phyloP scores from a whole-genome alignment of 2,888 invertebrate genomes.

The Lithosia quadra region DNA sequence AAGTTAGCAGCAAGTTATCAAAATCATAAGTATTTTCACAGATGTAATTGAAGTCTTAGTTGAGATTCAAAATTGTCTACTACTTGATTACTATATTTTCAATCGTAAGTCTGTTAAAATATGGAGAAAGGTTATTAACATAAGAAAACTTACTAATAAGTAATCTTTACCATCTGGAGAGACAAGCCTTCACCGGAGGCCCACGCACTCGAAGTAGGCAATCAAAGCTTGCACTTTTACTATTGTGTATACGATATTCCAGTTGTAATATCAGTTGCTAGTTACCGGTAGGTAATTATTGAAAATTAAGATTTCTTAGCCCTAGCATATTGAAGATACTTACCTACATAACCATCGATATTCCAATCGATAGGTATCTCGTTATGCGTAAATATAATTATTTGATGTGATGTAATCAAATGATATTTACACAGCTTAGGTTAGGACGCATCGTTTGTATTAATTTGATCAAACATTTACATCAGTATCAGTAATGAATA shows the following conservation, averaged over 20 bases:
- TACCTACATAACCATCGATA: not conserved
- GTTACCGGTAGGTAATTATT: not conserved
- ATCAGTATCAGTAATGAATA: not conserved
- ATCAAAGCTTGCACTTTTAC: too few relatives aligned
- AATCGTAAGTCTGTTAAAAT: not conserved
- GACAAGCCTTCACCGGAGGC: too few relatives aligned
- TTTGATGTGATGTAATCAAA: constrained; percentile 2
- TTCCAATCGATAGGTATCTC: not conserved
- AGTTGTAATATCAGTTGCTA: too few relatives aligned
- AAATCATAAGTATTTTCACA: not conserved
- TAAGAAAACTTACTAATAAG: not conserved
- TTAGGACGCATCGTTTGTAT: too few relatives aligned
- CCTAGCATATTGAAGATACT: not conserved
- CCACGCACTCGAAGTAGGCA: too few relatives aligned
- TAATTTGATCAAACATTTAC: constrained; percentile 7
- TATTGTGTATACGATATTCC: too few relatives aligned
- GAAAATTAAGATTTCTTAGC: too few relatives aligned
- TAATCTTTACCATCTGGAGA: not conserved
- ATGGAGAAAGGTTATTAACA: not conserved
- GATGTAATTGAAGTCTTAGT: not conserved
- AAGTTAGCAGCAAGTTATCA: not conserved
- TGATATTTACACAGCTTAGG: not conserved
- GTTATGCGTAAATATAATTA: constrained; percentile 3
- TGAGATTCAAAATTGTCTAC: not conserved
- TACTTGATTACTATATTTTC: not conserved